Evolutionary conservation across 2,797 vertebrate species (phyloP).

Genomic region (Harpagifer antarcticus): DNA sequence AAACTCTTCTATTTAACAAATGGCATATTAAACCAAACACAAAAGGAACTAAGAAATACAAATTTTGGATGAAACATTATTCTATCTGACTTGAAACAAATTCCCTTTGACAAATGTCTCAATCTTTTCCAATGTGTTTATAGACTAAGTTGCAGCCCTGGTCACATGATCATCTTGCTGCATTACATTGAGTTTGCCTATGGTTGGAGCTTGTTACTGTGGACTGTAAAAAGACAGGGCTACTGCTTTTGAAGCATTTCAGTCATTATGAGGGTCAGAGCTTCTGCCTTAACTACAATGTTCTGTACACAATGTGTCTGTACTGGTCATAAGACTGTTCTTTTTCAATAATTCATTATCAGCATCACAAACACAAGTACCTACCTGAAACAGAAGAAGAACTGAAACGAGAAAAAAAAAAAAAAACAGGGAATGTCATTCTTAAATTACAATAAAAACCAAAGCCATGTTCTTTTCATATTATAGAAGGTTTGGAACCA

Average conservation of each 20-base stretch:
- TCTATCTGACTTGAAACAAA: no score
- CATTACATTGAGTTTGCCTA: background rate
- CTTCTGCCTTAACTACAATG: conserved; percentile 7
- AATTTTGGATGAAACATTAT: no score
- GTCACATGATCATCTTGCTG: background rate
- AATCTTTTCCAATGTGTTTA: no score
- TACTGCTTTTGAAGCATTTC: background rate
- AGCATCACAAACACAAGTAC: conserved; percentile 1
- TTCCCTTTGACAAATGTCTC: no score
- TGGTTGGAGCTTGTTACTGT: background rate
- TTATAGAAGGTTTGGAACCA: conserved; percentile 17
- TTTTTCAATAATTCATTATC: conserved; percentile 10
- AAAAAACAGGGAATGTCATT: conserved; percentile 37
- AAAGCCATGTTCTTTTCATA: conserved; percentile 35
- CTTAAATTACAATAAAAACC: conserved; percentile 44
- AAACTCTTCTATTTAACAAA: no score
- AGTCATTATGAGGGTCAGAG: background rate
- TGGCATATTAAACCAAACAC: no score
- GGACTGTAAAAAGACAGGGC: background rate
- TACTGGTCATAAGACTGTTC: conserved; percentile 12
- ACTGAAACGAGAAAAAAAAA: conserved; percentile 39
- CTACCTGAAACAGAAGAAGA: conserved; percentile 35
- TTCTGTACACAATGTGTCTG: conserved; percentile 38
- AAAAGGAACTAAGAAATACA: no score
- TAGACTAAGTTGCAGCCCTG: no score